phyloP scores from a whole-genome alignment of 2,797 vertebrate species.

The Peromyscus nudipes region DNA sequence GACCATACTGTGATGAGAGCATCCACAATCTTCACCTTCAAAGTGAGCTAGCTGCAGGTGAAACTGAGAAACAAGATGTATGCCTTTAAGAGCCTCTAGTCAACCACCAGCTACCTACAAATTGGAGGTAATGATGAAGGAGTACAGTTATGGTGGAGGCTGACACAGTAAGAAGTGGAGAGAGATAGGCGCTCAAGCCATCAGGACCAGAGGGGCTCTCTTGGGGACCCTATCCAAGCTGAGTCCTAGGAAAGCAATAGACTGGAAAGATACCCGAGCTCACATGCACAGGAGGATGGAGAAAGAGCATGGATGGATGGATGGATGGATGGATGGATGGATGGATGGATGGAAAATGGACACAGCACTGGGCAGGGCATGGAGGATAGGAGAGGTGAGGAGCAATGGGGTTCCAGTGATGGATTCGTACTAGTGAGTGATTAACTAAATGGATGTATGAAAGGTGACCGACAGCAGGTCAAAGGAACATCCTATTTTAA shows the following conservation, averaged over 20 bases:
- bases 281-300: neutral
- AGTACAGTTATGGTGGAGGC: neutral
- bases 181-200: neutral
- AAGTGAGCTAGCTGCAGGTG: neutral
- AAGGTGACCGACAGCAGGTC: neutral
- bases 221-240: neutral
- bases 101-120: neutral
- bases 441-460: neutral
- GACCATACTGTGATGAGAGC: neutral
- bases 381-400: neutral
- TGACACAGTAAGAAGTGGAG: accelerated
- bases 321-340: no score
- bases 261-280: neutral
- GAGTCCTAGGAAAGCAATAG: neutral
- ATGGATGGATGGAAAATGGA: neutral
- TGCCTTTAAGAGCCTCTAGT: neutral
- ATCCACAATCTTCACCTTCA: neutral
- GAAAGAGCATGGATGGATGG: neutral
- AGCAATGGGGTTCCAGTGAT: neutral
- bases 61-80: neutral
- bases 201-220: neutral
- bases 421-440: neutral
- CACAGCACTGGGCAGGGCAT: neutral
- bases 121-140: neutral
- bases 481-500: neutral